Evolutionary conservation across 2,797 vertebrate species (phyloP).

Genomic region (Enteromius trimaculatus): DNA sequence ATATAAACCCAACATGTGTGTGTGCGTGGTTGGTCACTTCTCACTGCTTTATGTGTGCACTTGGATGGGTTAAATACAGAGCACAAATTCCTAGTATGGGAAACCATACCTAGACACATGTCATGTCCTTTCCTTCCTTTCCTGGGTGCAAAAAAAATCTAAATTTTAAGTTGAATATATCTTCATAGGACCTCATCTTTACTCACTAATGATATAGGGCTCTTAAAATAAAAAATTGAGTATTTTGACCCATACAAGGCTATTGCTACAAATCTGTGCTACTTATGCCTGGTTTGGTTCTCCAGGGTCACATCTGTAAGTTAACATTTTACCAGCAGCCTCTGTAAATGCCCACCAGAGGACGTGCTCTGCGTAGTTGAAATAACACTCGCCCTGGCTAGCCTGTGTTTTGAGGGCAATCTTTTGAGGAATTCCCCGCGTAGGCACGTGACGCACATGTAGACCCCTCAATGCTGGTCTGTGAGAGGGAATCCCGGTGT

Average conservation of each 20-base stretch:
- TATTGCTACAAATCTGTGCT: neutral
- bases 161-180: no score
- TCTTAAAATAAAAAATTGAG: neutral
- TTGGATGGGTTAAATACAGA: no score
- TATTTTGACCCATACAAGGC: neutral
- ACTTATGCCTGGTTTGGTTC: neutral
- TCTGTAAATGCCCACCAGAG: slow-evolving; percentile 67
- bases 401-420: slow-evolving; percentile 22
- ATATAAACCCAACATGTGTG: no score
- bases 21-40: no score
- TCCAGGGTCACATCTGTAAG: no score
- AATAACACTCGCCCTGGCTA: neutral
- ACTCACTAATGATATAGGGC: neutral
- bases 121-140: no score
- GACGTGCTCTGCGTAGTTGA: slow-evolving; percentile 59
- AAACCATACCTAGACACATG: no score
- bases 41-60: no score
- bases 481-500: slow-evolving; percentile 59
- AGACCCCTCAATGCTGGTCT: slow-evolving; percentile 71
- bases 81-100: no score
- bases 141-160: no score
- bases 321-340: no score
- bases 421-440: slow-evolving; percentile 74
- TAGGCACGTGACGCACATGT: slow-evolving; percentile 73
- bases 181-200: neutral